Base-by-base conservation (phyloP, 1,140 invertebrate species). In the Ceratosolen fusciceps region DNA sequence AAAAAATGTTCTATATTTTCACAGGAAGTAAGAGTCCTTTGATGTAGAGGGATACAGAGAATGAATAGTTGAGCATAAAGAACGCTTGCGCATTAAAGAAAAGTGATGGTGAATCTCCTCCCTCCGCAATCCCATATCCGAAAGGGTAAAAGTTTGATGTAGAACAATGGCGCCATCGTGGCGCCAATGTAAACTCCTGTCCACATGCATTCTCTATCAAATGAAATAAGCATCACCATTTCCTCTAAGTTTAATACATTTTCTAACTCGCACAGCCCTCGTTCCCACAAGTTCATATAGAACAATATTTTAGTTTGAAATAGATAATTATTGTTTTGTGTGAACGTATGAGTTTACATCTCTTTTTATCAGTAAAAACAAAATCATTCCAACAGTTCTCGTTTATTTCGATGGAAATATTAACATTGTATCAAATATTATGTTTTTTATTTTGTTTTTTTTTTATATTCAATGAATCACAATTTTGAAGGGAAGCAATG, bases 131-230 rank as follows among this genome's bases (percentile, higher is more conserved):
- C 68, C n/a, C 16, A 21, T 0, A 56, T 16, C 43, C 68, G n/a
- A n/a, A n/a, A n/a, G n/a, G n/a, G n/a, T n/a, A n/a, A n/a, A n/a
- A n/a, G n/a, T n/a, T n/a, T n/a, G n/a, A n/a, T n/a, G n/a, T n/a
- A n/a, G n/a, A n/a, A n/a, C n/a, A n/a, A n/a, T n/a, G n/a, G 68
- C 47, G 62, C 26, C 29, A 26, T 52, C 62, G 39, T 37, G 14
- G 37, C 29, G 10, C 24, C 29, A 12, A 21, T n/a, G 49, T 74
- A 87, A 90, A 90, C 82, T 84, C 77, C 78, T 83, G 84, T 84
- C 89, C 88, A 90, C 89, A 88, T 90, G 89, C 88, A 85, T 84
- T 65, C 84, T 83, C 87, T 90, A 90, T 90, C 87, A 88, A 90
- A 89, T 88, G 85, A 84, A 77, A 81, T 65, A 37, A 0, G 82